These are phyloP conservation scores for Eubucco bourcierii DNA, from an alignment of 2,113 vertebrate species.

Conservation along the genomic window DNA sequence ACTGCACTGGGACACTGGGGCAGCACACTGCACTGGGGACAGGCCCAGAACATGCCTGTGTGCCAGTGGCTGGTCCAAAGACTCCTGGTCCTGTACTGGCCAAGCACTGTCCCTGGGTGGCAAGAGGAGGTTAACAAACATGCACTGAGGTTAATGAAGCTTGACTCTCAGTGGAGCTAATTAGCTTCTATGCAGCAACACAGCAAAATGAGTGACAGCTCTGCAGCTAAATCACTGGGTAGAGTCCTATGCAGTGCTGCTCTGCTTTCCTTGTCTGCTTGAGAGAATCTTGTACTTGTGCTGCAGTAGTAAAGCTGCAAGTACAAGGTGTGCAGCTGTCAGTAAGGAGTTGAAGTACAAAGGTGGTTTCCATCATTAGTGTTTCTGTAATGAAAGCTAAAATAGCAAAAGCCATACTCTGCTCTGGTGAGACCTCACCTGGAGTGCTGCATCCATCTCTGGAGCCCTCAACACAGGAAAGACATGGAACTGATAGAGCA, in stretches of 20 bases:
- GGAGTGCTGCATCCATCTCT: too few relatives aligned
- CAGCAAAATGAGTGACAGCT: constrained; percentile 24
- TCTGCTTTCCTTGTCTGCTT: neutral
- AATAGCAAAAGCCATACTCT: neutral
- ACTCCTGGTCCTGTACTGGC: neutral
- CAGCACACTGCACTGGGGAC: neutral
- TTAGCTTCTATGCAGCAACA: neutral
- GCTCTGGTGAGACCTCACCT: too few relatives aligned
- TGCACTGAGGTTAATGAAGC: constrained; percentile 39
- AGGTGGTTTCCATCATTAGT: neutral
- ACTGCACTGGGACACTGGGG: neutral
- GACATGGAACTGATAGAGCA: too few relatives aligned
- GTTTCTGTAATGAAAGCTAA: neutral
- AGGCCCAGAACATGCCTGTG: neutral
- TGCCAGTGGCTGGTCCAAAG: neutral
- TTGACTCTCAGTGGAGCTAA: constrained; percentile 47
- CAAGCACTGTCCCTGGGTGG: neutral
- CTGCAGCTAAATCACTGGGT: neutral
- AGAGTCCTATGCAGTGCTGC: neutral
- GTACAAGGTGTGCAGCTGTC: neutral
- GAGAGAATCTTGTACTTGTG: neutral
- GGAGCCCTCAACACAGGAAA: too few relatives aligned
- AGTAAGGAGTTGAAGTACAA: neutral
- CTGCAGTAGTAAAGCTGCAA: neutral
- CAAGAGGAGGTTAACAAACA: constrained; percentile 35